phyloP scores from a whole-genome alignment of 1,140 invertebrate genomes.

The Heliconius melpomene region DNA sequence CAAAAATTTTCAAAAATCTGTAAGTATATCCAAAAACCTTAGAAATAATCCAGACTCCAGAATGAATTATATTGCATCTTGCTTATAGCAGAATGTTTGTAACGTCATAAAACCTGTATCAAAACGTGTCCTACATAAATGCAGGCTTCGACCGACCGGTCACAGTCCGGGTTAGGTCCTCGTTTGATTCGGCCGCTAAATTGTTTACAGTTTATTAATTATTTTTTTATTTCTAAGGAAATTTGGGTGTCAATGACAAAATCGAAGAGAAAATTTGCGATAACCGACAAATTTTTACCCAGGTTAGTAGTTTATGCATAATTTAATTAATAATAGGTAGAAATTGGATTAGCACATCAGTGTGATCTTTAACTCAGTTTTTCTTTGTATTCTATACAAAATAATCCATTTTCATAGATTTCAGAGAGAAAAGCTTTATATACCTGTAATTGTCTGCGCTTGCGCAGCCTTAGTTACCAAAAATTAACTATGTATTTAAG shows the following conservation, averaged over 20 bases:
- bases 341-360: no score
- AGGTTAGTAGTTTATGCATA: conserved; percentile 59
- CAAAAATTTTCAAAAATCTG: no score
- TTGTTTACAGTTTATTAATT: conserved; percentile 56
- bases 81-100: not conserved
- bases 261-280: conserved; percentile 79
- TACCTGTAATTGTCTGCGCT: not conserved
- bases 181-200: conserved; percentile 56
- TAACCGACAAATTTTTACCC: conserved; percentile 80
- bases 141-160: conserved; percentile 34
- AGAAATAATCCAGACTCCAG: not conserved
- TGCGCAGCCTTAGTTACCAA: not conserved
- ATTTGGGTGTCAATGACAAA: conserved; percentile 82
- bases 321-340: not conserved
- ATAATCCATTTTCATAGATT: not conserved
- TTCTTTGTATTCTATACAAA: no score
- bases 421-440: not conserved
- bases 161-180: conserved; percentile 52
- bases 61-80: not conserved
- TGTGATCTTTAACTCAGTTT: no score
- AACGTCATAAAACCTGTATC: conserved; percentile 54
- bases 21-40: not conserved
- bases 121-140: conserved; percentile 57
- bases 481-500: no score
- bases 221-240: conserved; percentile 59